phyloP scores from a whole-genome alignment of 2,888 invertebrate species.

The Agonopterix heracliana region DNA sequence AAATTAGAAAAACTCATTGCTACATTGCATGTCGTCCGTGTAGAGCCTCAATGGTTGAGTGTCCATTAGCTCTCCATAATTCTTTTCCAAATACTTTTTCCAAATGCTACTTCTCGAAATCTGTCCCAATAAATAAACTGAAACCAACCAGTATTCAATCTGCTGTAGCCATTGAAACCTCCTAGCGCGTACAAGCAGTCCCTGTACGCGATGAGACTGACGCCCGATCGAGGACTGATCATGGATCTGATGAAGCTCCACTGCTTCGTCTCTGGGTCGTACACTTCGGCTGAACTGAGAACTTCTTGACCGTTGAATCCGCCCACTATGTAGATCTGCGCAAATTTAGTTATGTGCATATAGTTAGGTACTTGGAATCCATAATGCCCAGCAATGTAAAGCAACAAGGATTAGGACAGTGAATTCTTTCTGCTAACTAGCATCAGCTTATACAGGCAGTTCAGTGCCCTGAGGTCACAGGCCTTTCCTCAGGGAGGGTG shows the following conservation, averaged over 20 bases:
- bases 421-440: too few species aligned
- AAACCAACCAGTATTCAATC: constrained; percentile 78
- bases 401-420: background rate
- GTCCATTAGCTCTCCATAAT: too few species aligned
- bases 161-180: constrained; percentile 85
- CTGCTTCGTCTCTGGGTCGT: constrained; percentile 80
- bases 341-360: too few species aligned
- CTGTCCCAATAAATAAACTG: too few species aligned
- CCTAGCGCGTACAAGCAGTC: constrained; percentile 85
- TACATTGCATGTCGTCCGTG: too few species aligned
- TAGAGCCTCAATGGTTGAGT: too few species aligned
- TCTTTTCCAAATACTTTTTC: background rate
- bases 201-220: constrained; percentile 81
- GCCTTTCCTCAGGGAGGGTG: too few species aligned
- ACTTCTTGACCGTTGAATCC: constrained; percentile 89
- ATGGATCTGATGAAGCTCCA: constrained; percentile 85
- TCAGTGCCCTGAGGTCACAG: too few species aligned
- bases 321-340: constrained; percentile 83
- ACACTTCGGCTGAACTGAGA: constrained; percentile 84
- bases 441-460: too few species aligned
- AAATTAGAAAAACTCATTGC: background rate
- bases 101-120: too few species aligned
- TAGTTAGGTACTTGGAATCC: too few species aligned
- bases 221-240: constrained; percentile 84
- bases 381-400: background rate